A percentile compares a stretch with the other conserved stretches of the same genome.
These are phyloP conservation scores for Hucho hucho DNA, from an alignment of 2,113 vertebrate species.

Conservation along the genomic window DNA sequence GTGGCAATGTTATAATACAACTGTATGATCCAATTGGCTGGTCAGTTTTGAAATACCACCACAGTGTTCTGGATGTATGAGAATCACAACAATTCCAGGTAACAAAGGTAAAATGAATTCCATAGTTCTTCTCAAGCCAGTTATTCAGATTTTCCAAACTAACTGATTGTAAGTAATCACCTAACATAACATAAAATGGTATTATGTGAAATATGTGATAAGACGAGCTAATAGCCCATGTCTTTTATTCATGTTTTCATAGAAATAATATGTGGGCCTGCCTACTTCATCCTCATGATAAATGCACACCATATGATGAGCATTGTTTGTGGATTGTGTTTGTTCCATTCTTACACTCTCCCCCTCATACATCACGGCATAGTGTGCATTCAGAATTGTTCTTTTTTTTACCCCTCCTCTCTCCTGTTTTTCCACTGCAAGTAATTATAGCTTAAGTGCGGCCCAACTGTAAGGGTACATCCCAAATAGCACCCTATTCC, in stretches of 20 bases:
- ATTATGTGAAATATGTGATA: no score
- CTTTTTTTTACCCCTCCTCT: neutral
- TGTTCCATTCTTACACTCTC: constrained; percentile 14
- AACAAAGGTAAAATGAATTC: no score
- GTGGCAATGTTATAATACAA: neutral
- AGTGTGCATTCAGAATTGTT: neutral
- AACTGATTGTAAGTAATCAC: no score
- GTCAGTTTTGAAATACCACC: neutral
- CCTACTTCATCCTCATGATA: neutral
- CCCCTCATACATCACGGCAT: constrained; percentile 10
- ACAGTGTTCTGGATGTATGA: neutral
- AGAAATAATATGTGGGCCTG: neutral
- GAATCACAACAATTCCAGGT: no score
- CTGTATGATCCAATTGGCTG: neutral
- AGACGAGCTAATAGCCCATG: no score
- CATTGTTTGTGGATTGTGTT: constrained; percentile 1
- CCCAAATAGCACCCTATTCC: no score
- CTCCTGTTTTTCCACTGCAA: constrained; percentile 27
- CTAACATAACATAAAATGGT: no score
- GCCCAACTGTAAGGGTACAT: neutral
- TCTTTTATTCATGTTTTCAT: no score
- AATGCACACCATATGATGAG: constrained; percentile 4
- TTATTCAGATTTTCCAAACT: no score
- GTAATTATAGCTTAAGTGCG: constrained; percentile 48
- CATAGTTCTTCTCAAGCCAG: no score